phyloP scores from a whole-genome alignment of 1,140 invertebrate species.

The Trichonephila clavata region DNA sequence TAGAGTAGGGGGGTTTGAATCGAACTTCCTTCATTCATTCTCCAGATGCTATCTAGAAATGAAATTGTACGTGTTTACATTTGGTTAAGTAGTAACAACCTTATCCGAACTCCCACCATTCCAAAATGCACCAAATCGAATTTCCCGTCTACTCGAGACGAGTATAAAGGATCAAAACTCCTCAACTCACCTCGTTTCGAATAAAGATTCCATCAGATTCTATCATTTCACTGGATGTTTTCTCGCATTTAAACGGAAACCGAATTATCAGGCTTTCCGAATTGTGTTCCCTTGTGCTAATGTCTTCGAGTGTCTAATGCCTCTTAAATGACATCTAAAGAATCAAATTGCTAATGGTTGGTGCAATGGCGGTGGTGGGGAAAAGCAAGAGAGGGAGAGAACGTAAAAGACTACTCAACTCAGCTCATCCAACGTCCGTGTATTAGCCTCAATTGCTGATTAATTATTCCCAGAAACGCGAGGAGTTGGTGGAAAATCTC shows the following conservation, averaged over 20 bases:
- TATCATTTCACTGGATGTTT: not conserved
- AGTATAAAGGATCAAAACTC: slow-evolving; percentile 37
- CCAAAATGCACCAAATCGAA: slow-evolving; percentile 29
- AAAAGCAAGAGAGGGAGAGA: not conserved
- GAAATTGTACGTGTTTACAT: slow-evolving; percentile 33
- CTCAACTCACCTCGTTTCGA: not conserved
- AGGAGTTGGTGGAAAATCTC: slow-evolving; percentile 42
- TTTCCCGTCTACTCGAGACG: slow-evolving; percentile 2
- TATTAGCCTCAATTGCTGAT: slow-evolving; percentile 66
- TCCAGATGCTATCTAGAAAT: not conserved
- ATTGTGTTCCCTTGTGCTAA: slow-evolving; percentile 52
- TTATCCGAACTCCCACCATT: not conserved
- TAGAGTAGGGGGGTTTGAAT: not conserved
- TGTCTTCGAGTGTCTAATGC: slow-evolving; percentile 64
- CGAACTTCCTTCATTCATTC: not conserved
- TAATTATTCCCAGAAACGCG: slow-evolving; percentile 60
- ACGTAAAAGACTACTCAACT: not conserved
- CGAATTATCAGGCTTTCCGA: slow-evolving; percentile 51
- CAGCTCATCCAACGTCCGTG: slow-evolving; percentile 38
- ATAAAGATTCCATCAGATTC: slow-evolving; percentile 11
- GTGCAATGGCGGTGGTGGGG: slow-evolving; percentile 13
- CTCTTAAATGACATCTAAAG: slow-evolving; percentile 66
- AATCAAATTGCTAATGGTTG: slow-evolving; percentile 66
- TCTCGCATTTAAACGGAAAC: not conserved
- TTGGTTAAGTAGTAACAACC: not conserved